Evolutionary conservation across 2,797 vertebrate species (phyloP).

Genomic region (Takifugu ocellatus): DNA sequence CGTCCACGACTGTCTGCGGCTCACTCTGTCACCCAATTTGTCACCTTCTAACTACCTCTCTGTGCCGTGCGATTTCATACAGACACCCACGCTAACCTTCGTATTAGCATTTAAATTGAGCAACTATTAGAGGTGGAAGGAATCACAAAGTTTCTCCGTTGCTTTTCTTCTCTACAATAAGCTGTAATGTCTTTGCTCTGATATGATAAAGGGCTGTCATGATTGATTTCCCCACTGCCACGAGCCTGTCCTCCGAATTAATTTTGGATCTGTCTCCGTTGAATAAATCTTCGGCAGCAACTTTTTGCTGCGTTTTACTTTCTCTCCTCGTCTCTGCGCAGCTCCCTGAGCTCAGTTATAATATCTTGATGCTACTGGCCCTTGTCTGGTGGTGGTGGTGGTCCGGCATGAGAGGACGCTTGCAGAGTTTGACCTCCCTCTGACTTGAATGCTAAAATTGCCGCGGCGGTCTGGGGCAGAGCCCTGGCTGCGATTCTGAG

Average conservation of each 20-base stretch:
- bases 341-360: constrained; percentile 36
- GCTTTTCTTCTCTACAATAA: constrained; percentile 29
- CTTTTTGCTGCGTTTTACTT: neutral
- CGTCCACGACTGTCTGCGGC: constrained; percentile 1
- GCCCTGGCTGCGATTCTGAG: constrained; percentile 16
- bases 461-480: constrained; percentile 25
- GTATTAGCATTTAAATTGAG: constrained; percentile 66
- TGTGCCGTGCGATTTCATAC: constrained; percentile 21
- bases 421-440: constrained; percentile 34
- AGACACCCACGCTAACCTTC: constrained; percentile 26
- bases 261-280: constrained; percentile 34
- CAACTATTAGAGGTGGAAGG: constrained; percentile 7
- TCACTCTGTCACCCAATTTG: constrained; percentile 21
- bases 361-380: constrained; percentile 40
- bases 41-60: constrained; percentile 30
- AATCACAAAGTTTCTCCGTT: constrained; percentile 22
- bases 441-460: constrained; percentile 42
- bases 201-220: constrained; percentile 53
- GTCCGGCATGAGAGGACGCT: constrained; percentile 47
- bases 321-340: constrained; percentile 1
- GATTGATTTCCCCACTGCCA: constrained; percentile 56
- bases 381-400: constrained; percentile 33
- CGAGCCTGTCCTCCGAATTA: constrained; percentile 31
- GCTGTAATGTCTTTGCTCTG: constrained; percentile 39
- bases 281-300: constrained; percentile 2